A percentile compares a stretch with the other conserved stretches of the same genome.
phyloP scores from a whole-genome alignment of 1,140 invertebrate genomes.

The Leptinotarsa undecemlineata region DNA sequence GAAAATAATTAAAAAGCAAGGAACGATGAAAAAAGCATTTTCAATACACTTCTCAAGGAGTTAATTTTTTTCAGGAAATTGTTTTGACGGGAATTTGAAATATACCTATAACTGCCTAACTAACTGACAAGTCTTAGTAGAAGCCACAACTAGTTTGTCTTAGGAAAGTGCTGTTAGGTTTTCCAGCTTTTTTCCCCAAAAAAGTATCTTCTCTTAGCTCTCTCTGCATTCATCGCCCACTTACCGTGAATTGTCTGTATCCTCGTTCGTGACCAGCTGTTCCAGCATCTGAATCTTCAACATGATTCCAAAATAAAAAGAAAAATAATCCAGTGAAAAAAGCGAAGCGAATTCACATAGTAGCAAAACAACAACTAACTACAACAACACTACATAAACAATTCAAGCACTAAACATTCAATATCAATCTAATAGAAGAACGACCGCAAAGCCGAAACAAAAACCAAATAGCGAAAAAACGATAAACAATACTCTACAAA shows the following conservation, averaged over 20 bases:
- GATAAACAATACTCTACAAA: neutral
- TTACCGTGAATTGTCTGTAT: slow-evolving; percentile 38
- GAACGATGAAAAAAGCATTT: too few species aligned
- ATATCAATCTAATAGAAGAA: slow-evolving; percentile 14
- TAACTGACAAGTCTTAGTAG: too few species aligned
- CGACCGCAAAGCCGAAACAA: slow-evolving; percentile 25
- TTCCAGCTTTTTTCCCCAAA: too few species aligned
- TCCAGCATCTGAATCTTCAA: slow-evolving; percentile 56
- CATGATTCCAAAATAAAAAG: slow-evolving; percentile 36
- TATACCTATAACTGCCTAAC: too few species aligned
- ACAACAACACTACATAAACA: slow-evolving; percentile 11
- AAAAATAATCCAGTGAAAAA: slow-evolving; percentile 31
- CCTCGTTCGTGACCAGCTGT: slow-evolving; percentile 54
- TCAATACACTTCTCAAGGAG: too few species aligned
- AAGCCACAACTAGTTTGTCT: too few species aligned
- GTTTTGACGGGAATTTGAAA: too few species aligned
- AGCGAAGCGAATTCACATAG: slow-evolving; percentile 27
- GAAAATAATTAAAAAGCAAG: too few species aligned
- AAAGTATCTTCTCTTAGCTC: neutral
- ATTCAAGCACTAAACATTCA: slow-evolving; percentile 23
- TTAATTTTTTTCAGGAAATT: too few species aligned
- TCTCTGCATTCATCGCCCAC: neutral
- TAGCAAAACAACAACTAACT: neutral
- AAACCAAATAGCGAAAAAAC: slow-evolving; percentile 11
- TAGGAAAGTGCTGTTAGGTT: too few species aligned